These are phyloP conservation scores for Heteromurus nitidus DNA, from an alignment of 2,888 invertebrate species.

Conservation along the genomic window DNA sequence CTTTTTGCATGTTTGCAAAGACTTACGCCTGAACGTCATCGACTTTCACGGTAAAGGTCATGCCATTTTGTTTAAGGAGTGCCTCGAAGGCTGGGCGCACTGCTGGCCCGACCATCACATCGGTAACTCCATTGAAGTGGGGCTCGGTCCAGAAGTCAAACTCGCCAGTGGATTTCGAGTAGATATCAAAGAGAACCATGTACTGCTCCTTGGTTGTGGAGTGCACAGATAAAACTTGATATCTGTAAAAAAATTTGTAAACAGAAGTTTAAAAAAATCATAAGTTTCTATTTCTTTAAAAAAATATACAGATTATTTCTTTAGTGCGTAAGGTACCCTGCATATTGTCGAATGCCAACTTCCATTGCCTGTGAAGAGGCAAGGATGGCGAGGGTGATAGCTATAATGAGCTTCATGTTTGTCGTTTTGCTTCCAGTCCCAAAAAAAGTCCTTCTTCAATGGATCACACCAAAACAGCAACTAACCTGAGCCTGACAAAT, in stretches of 20 bases:
- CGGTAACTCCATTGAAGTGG: constrained; percentile 79
- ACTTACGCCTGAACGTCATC: constrained; percentile 59
- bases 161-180: constrained; percentile 76
- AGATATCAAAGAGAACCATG: constrained; percentile 76
- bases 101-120: constrained; percentile 74
- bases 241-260: constrained; percentile 49
- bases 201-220: constrained; percentile 77
- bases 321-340: constrained; percentile 18
- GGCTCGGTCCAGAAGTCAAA: constrained; percentile 81
- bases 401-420: constrained; percentile 31
- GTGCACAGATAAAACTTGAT: constrained; percentile 75
- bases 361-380: constrained; percentile 43
- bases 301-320: not conserved
- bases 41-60: constrained; percentile 55
- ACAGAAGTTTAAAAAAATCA: too few relatives aligned
- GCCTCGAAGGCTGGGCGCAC: constrained; percentile 17
- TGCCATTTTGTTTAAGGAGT: constrained; percentile 33
- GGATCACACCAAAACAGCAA: constrained; percentile 29
- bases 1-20: constrained; percentile 1
- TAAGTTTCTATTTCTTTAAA: not conserved
- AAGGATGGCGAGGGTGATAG: constrained; percentile 21
- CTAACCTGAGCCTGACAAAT: not conserved
- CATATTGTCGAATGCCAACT: constrained; percentile 26
- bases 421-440: not conserved
- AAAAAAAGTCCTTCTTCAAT: not conserved